phyloP scores from a whole-genome alignment of 2,797 vertebrate species.

The Yasuhikotakia modesta region DNA sequence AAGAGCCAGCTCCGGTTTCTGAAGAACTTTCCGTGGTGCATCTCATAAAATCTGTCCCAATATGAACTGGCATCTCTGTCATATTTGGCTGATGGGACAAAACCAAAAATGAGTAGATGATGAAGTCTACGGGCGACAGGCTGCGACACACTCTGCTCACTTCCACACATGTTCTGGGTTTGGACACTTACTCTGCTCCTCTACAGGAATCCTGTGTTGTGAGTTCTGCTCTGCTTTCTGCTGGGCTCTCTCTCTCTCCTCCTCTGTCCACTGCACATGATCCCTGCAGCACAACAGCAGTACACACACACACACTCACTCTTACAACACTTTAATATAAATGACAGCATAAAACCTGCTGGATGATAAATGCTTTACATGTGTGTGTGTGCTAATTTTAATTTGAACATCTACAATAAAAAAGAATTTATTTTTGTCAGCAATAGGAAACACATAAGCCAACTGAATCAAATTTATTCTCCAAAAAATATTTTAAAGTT shows the following conservation, averaged over 20 bases:
- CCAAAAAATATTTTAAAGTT: too few species aligned
- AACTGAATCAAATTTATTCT: too few species aligned
- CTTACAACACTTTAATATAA: neutral
- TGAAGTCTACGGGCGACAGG: neutral
- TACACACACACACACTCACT: slow-evolving; percentile 25
- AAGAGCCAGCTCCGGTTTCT: slow-evolving; percentile 88
- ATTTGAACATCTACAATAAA: too few species aligned
- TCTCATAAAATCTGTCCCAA: slow-evolving; percentile 90
- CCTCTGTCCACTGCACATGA: slow-evolving; percentile 89
- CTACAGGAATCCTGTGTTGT: slow-evolving; percentile 70
- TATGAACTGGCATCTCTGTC: slow-evolving; percentile 83
- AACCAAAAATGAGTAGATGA: slow-evolving; percentile 59
- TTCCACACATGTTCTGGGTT: neutral
- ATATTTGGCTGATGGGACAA: slow-evolving; percentile 77
- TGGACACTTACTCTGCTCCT: slow-evolving; percentile 79
- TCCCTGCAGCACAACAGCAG: slow-evolving; percentile 76
- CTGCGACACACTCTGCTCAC: neutral
- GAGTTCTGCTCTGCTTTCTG: slow-evolving; percentile 85
- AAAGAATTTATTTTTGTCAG: too few species aligned
- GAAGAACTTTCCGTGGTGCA: slow-evolving; percentile 90
- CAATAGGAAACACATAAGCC: too few species aligned
- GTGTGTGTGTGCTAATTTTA: neutral
- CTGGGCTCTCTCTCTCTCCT: slow-evolving; percentile 80
- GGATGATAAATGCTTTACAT: neutral
- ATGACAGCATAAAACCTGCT: neutral